These are phyloP conservation scores for Synanceia verrucosa DNA, from an alignment of 2,797 vertebrate species.

Conservation along the genomic window DNA sequence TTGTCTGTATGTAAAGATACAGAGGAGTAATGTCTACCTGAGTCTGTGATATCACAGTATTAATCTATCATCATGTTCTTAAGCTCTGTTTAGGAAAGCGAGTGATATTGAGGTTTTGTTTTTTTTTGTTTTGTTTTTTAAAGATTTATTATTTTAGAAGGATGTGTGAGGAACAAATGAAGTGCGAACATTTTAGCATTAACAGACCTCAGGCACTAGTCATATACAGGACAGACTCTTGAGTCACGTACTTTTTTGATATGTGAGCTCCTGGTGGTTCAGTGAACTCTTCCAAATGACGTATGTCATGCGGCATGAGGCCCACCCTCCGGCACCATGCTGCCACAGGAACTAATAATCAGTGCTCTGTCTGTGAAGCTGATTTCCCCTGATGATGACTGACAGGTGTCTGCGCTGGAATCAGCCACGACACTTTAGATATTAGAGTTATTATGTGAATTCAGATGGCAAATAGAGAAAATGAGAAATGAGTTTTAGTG, in stretches of 20 bases:
- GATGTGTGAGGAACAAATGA: too few relatives aligned
- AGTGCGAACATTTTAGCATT: too few relatives aligned
- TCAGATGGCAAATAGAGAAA: slow-evolving; percentile 33
- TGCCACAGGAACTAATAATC: slow-evolving; percentile 1
- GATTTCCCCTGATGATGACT: slow-evolving; percentile 61
- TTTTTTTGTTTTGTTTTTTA: too few relatives aligned
- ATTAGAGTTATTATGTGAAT: slow-evolving; percentile 76
- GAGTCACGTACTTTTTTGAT: not conserved
- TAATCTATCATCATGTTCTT: too few relatives aligned
- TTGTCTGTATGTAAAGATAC: too few relatives aligned
- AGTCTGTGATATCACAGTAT: too few relatives aligned
- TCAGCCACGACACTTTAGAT: slow-evolving; percentile 59
- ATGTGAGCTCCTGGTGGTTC: not conserved
- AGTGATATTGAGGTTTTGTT: too few relatives aligned
- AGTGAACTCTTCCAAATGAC: not conserved
- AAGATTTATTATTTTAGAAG: too few relatives aligned
- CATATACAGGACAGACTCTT: not conserved
- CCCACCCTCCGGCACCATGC: not conserved
- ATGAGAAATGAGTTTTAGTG: slow-evolving; percentile 16
- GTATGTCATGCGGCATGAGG: not conserved
- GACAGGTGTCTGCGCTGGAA: slow-evolving; percentile 54
- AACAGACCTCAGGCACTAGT: not conserved
- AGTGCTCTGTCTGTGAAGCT: slow-evolving; percentile 44
- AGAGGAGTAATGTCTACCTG: too few relatives aligned
- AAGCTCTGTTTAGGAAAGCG: too few relatives aligned